phyloP scores from a whole-genome alignment of 2,888 invertebrate species.

The Cryptocephalus primarius region DNA sequence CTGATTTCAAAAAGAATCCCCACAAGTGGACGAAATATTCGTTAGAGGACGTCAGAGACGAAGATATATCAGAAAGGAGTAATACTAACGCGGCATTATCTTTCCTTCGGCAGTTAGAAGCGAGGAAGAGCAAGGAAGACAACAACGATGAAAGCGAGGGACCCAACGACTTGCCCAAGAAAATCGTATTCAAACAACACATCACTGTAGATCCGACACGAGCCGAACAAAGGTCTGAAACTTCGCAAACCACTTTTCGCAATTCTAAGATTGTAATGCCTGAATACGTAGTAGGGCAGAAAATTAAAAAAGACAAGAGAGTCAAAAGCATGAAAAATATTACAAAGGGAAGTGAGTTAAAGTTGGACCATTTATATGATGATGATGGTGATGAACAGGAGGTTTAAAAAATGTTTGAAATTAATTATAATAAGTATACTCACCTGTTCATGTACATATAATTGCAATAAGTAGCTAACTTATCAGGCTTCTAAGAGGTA shows the following conservation, averaged over 20 bases:
- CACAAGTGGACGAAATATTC: conserved; percentile 75
- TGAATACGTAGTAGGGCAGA: conserved; percentile 68
- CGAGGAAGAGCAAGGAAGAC: conserved; percentile 15
- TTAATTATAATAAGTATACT: neutral
- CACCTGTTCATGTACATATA: too few relatives aligned
- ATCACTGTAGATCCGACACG: conserved; percentile 3
- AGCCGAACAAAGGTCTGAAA: conserved; percentile 13
- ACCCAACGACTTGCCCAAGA: conserved; percentile 21
- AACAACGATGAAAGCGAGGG: conserved; percentile 9
- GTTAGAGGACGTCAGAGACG: conserved; percentile 61
- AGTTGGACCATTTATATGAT: conserved; percentile 43
- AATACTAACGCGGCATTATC: conserved; percentile 69
- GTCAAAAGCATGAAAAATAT: conserved; percentile 13
- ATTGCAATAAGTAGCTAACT: too few relatives aligned
- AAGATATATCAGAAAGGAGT: conserved; percentile 67
- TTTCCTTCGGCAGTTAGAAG: conserved; percentile 59
- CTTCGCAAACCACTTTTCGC: conserved; percentile 44
- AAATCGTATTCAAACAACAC: conserved; percentile 28
- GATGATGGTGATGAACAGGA: conserved; percentile 34
- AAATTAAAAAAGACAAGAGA: conserved; percentile 41
- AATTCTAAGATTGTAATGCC: conserved; percentile 69
- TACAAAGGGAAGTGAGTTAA: conserved; percentile 33
- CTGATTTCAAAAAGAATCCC: conserved; percentile 59
- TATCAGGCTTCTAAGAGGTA: too few relatives aligned
- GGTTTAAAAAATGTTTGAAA: neutral